Base-by-base conservation (phyloP, 2,797 vertebrate genomes). In the Falco berigora region DNA sequence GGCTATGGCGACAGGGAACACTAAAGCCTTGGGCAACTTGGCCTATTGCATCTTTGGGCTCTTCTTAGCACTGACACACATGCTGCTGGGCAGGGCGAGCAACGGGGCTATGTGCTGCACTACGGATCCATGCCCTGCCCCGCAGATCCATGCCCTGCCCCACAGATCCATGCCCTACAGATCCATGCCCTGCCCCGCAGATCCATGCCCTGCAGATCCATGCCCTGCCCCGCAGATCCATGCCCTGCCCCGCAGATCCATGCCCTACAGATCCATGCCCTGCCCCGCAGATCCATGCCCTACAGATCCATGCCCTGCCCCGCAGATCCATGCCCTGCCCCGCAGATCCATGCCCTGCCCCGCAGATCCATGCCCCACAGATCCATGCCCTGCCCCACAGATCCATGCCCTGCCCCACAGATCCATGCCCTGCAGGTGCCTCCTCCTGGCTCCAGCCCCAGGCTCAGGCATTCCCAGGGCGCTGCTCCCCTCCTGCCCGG, bases 11-110 rank as follows among this genome's bases (percentile, higher is more conserved):
- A 55, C 69, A 67, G 92, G 64, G 91, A 95, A 74, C 73, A 64
- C 28, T 28, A 64, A 94, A 94, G 91, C 84, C 84, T 96, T 87
- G 72, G 69, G 93, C 86, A 86, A 52, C n/a, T 50, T 14, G 19
- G 53, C 77, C 68, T 56, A 1, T 1, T 73, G 89, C 66, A 25
- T 80, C 90, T 86, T 53, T 55, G 91, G 63, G 88, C 88, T 96
- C 90, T 53, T 85, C 94, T 86, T 44, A 67, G 62, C 75, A 11
- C 55, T 16, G 92, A n/a, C 55, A 71, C 86, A 30, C 34, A 10
- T 24, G 67, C 93, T 89, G 90, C 76, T 53, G 84, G 63, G 79
- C 63, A 14, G 72, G 76, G 27, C 0, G 4, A 74, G 81, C 80
- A 23, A 24, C 0, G 2, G 81, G 50, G 55, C 55, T 24, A 3